A percentile compares a stretch with the other conserved stretches of the same genome.
Conservation (phyloP, 2,797 vertebrate species). For the Rhabdophis nuchalis region DNA sequence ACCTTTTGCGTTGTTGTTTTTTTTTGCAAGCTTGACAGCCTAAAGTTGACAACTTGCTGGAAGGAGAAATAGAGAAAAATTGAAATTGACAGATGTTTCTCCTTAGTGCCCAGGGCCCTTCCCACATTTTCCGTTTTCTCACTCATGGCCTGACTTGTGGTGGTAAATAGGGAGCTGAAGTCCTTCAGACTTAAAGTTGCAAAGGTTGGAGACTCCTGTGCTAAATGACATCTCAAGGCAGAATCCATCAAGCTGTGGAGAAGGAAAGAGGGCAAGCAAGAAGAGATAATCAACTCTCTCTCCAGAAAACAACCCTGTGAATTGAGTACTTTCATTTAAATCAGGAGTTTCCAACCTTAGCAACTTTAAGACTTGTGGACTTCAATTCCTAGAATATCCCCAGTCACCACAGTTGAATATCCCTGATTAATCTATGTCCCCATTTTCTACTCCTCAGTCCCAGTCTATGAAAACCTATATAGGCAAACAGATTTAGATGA, state of each 20-base stretch:
- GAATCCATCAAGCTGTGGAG: neutral
- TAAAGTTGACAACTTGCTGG: neutral
- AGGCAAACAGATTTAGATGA: neutral
- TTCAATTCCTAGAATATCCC: too few species aligned
- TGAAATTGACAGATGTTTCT: neutral
- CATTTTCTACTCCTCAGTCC: neutral
- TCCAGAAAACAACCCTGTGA: neutral
- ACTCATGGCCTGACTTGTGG: neutral
- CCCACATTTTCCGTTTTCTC: neutral
- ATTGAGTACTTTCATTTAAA: neutral
- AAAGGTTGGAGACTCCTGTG: too few species aligned
- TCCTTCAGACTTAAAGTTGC: too few species aligned
- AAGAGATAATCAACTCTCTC: neutral
- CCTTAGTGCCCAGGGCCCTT: neutral
- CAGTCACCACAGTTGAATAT: too few species aligned
- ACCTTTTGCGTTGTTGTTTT: neutral
- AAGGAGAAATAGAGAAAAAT: neutral
- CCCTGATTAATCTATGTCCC: neutral
- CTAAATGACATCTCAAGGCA: neutral
- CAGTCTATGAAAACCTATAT: neutral
- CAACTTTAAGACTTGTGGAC: too few species aligned
- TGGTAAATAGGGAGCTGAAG: neutral
- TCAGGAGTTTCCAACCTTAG: too few species aligned
- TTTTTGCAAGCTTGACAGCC: neutral
- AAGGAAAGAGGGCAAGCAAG: neutral